phyloP scores from a whole-genome alignment of 2,797 vertebrate genomes.

The Nannoperca australis region DNA sequence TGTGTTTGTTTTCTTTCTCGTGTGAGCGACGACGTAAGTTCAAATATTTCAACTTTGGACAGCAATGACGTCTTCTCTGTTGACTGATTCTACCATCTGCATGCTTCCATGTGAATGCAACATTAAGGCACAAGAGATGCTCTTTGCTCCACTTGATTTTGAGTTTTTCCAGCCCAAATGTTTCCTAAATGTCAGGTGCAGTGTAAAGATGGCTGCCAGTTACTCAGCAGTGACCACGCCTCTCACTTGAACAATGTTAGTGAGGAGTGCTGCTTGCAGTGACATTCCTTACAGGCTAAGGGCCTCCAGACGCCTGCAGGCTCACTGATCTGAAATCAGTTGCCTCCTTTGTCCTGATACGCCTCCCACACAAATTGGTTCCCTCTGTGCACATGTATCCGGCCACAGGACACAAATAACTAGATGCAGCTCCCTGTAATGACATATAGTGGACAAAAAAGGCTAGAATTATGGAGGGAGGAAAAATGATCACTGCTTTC shows the following conservation, averaged over 20 bases:
- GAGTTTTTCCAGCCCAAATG: background rate
- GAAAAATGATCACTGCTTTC: slow-evolving; percentile 76
- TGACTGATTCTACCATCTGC: no score
- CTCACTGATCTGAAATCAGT: slow-evolving; percentile 72
- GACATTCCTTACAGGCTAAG: slow-evolving; percentile 30
- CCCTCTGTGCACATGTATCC: slow-evolving; percentile 82
- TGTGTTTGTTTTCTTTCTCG: no score
- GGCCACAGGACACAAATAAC: slow-evolving; percentile 88
- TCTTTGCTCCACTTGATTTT: background rate
- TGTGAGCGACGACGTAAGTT: no score
- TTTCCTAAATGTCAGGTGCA: slow-evolving; percentile 10
- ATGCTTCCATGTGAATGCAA: no score
- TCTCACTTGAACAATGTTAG: slow-evolving; percentile 30
- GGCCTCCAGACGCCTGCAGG: slow-evolving; percentile 55
- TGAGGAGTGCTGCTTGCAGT: slow-evolving; percentile 1
- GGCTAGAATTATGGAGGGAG: slow-evolving; percentile 82
- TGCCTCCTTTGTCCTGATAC: slow-evolving; percentile 69
- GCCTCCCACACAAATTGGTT: slow-evolving; percentile 83
- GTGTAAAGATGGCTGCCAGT: slow-evolving; percentile 15
- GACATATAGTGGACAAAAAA: slow-evolving; percentile 83
- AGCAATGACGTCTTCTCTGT: no score
- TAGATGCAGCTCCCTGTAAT: slow-evolving; percentile 84
- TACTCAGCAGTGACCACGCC: slow-evolving; percentile 6
- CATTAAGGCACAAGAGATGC: background rate
- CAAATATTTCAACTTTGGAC: no score